Evolutionary conservation across 2,113 vertebrate species (phyloP), one percentile per base, ranked within the genome.

Genomic region (Notiomystis cincta): DNA sequence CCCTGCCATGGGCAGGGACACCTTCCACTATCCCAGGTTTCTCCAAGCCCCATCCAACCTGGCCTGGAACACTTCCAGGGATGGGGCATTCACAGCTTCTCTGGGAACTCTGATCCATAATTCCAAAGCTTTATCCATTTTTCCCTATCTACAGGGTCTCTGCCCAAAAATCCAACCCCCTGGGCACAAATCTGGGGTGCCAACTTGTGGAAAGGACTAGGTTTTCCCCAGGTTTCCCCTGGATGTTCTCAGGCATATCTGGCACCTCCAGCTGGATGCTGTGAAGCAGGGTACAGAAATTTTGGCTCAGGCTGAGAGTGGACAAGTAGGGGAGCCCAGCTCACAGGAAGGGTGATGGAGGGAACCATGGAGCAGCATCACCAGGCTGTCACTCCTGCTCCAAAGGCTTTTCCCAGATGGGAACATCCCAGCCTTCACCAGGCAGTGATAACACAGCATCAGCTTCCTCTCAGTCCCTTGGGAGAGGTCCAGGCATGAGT

Each of bases 221-320:
- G 2, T 54, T 80, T 76, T 23, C 44, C 73, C 33, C 9, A 5
- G 35, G 19, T 20, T 70, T 73, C 15, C 71, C 45, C 45, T 45
- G 6, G 2, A 6, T 5, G 0, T 45, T 45, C 28, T 50, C 3
- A 1, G 60, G 35, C 18, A 4, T 13, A n/a, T 33, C 1, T n/a
- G 60, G 75, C 12, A 78, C 62, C n/a, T 84, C 47, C 66, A 45
- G 31, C 48, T 13, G 3, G 37, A 47, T 5, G 4, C 38, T 28
- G 44, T 17, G 45, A 44, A 87, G 82, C 42, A 89, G 51, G 42
- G 65, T 38, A 19, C 16, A 28, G 83, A 58, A 89, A 56, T 54
- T 20, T 31, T 72, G 80, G 37, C 69, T 65, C 51, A 30, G 37
- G 45, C 24, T 50, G 65, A n/a, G 33, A 54, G 40, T 2, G 13